Conservation (phyloP, 2,113 vertebrate genomes). For the Oceanites oceanicus region DNA sequence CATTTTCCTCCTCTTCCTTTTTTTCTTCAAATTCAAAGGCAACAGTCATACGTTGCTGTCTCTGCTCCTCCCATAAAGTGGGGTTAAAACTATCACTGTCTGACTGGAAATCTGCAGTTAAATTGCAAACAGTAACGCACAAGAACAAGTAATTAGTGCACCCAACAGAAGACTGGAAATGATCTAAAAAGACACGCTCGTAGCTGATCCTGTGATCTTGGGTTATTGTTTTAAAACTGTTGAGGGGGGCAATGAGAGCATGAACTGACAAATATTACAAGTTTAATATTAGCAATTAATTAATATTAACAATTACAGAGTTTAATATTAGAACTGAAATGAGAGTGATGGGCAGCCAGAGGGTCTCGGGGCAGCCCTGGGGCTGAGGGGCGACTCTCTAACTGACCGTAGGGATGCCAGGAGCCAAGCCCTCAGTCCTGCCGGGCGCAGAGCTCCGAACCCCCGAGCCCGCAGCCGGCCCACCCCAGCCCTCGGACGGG, state of each 20-base stretch:
- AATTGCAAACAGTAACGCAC: not conserved
- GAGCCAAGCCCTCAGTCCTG: not conserved
- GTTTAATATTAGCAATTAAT: too few species aligned
- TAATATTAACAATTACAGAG: too few species aligned
- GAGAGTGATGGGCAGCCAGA: not conserved
- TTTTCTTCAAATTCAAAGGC: slow-evolving; percentile 99
- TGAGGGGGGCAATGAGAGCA: not conserved
- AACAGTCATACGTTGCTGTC: slow-evolving; percentile 98
- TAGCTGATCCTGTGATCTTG: not conserved
- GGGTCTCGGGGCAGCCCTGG: not conserved
- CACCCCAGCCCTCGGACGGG: accelerated
- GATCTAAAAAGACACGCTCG: not conserved
- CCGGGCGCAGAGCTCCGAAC: not conserved
- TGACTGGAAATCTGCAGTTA: slow-evolving; percentile 93
- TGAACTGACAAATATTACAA: not conserved
- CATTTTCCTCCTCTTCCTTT: slow-evolving; percentile 93
- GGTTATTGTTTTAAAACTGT: not conserved
- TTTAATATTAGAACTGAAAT: not conserved
- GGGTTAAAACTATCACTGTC: slow-evolving; percentile 99
- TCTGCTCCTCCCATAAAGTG: slow-evolving; percentile 96
- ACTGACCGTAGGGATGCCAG: not conserved
- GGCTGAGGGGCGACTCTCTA: not conserved
- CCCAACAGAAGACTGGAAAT: not conserved
- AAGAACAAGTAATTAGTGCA: not conserved
- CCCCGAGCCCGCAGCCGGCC: accelerated